Percentiles rank a stretch among this genome's conserved stretches.
These are phyloP conservation scores for Tetrao urogallus DNA, from an alignment of 2,113 vertebrate species.

Conservation along the genomic window DNA sequence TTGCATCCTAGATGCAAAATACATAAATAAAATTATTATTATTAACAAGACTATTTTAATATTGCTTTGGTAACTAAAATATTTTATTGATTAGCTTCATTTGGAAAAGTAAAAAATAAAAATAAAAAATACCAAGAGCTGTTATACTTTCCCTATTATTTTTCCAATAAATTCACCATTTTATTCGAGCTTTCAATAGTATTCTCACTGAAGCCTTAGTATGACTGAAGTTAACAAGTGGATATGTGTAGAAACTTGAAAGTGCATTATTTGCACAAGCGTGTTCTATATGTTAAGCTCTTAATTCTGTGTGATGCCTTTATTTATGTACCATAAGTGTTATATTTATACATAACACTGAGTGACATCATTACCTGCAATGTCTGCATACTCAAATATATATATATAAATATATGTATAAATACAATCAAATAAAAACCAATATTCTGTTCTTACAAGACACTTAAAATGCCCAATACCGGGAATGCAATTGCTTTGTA, in stretches of 20 bases:
- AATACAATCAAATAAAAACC: neutral
- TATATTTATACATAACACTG: fast-evolving
- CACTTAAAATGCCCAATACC: neutral
- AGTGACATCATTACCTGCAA: neutral
- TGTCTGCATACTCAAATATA: neutral
- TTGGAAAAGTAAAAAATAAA: neutral
- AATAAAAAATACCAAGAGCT: neutral
- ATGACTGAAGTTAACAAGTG: neutral
- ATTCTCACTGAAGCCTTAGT: neutral
- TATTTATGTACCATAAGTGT: neutral
- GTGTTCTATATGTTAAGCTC: neutral
- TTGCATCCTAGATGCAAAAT: neutral
- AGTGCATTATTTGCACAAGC: neutral
- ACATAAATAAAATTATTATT: neutral
- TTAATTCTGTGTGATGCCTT: neutral
- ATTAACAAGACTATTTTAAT: neutral
- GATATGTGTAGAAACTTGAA: too few relatives aligned
- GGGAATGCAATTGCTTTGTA: neutral
- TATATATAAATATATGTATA: neutral
- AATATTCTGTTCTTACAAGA: neutral
- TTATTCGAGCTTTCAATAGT: neutral
- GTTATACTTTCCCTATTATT: neutral
- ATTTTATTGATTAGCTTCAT: neutral
- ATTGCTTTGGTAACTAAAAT: neutral
- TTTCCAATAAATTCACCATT: neutral